Evolutionary conservation across 2,113 vertebrate species (phyloP).

Genomic region (Lipophrys pholis): DNA sequence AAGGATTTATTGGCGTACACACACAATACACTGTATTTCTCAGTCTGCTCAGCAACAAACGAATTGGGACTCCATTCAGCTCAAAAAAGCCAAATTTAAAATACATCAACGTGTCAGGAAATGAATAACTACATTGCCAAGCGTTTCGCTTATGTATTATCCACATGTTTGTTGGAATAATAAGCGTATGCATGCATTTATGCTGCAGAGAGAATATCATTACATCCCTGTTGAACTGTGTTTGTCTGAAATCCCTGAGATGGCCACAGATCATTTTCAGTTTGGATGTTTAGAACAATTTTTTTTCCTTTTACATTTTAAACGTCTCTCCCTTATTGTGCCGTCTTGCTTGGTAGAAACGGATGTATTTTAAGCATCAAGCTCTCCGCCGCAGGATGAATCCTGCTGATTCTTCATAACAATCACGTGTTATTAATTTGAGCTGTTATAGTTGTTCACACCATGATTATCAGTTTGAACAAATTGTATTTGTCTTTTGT

Average conservation of each 20-base stretch:
- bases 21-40: constrained; percentile 15
- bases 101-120: constrained; percentile 32
- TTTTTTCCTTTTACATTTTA: constrained; percentile 17
- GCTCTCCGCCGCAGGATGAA: neutral
- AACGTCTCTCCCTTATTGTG: neutral
- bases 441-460: neutral
- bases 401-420: neutral
- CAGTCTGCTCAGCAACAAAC: neutral
- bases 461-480: neutral
- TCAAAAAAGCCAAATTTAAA: constrained; percentile 39
- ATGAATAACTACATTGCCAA: constrained; percentile 23
- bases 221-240: constrained; percentile 41
- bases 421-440: no score
- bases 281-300: constrained; percentile 26
- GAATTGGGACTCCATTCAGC: constrained; percentile 5
- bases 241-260: constrained; percentile 43
- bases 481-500: neutral
- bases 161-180: constrained; percentile 12
- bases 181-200: constrained; percentile 9
- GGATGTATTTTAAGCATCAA: neutral
- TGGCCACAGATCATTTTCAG: constrained; percentile 22
- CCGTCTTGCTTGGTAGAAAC: constrained; percentile 5
- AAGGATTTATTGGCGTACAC: constrained; percentile 14
- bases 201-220: constrained; percentile 34
- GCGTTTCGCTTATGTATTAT: constrained; percentile 43